These are phyloP conservation scores for Cochlearius cochlearius DNA, from an alignment of 2,113 vertebrate species.

Conservation along the genomic window DNA sequence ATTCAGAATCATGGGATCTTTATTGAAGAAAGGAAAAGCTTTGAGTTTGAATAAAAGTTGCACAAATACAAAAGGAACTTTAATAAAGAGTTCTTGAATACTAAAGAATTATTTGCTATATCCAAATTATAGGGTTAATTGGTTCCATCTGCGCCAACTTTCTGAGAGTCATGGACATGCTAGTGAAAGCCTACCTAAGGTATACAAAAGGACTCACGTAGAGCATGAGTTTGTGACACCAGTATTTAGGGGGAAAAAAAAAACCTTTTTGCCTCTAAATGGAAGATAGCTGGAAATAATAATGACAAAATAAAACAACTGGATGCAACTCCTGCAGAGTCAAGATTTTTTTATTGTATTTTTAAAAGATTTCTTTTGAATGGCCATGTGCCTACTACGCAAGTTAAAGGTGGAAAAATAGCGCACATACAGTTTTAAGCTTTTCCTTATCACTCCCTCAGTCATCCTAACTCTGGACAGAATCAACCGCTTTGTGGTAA, in stretches of 20 bases:
- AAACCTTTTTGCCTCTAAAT: not conserved
- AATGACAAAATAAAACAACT: not conserved
- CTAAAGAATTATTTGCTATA: not conserved
- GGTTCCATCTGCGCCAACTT: not conserved
- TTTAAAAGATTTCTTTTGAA: not conserved
- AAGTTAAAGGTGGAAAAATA: not conserved
- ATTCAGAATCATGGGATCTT: not conserved
- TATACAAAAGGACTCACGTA: not conserved
- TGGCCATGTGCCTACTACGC: not conserved
- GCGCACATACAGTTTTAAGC: not conserved
- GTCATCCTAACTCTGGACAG: not conserved
- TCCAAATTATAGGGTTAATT: not conserved
- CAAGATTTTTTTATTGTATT: not conserved
- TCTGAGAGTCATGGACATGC: not conserved
- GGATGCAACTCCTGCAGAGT: not conserved
- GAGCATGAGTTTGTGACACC: not conserved
- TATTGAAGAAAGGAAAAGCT: not conserved
- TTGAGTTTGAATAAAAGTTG: not conserved
- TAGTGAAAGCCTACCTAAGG: not conserved
- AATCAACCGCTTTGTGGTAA: not conserved
- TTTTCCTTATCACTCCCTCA: not conserved
- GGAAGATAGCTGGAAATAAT: not conserved
- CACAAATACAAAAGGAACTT: not conserved
- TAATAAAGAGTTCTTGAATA: not conserved
- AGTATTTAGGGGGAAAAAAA: not conserved